Percentiles rank a stretch among this genome's conserved stretches.
Conservation (phyloP, 2,113 vertebrate species). For the Halichoerus grypus region DNA sequence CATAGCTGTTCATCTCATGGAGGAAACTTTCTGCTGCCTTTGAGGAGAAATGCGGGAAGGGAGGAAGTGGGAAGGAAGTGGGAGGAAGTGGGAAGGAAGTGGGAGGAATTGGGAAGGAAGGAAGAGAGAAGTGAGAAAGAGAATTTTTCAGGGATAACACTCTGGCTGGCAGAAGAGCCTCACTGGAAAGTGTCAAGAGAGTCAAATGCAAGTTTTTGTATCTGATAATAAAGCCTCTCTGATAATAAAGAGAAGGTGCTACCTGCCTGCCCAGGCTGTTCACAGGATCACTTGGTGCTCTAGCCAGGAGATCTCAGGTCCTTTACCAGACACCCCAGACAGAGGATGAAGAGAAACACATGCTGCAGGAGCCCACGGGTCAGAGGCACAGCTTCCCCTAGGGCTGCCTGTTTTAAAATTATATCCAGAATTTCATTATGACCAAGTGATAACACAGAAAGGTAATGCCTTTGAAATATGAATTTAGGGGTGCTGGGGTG, state of each 20-base stretch:
- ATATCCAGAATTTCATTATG: background rate
- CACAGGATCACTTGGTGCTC: background rate
- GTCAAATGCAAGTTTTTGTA: background rate
- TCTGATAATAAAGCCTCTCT: background rate
- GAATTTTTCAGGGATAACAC: rapidly evolving
- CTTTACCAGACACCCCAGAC: background rate
- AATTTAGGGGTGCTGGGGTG: too few relatives aligned
- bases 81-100: background rate
- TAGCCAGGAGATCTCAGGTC: too few relatives aligned
- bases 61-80: background rate
- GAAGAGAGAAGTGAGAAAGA: background rate
- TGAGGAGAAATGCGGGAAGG: background rate
- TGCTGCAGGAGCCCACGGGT: too few relatives aligned
- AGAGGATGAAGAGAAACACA: background rate
- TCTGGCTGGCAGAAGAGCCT: background rate
- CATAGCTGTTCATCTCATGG: background rate
- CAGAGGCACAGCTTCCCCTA: background rate
- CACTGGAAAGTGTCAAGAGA: background rate
- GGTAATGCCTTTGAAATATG: background rate
- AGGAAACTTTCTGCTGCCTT: background rate
- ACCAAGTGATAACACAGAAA: background rate
- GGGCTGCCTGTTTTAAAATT: background rate
- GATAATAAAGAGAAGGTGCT: background rate
- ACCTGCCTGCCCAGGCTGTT: background rate
- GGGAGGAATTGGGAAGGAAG: background rate